These are phyloP conservation scores for Tokudaia tokunoshimensis DNA, from an alignment of 2,797 vertebrate genomes.

Conservation along the genomic window DNA sequence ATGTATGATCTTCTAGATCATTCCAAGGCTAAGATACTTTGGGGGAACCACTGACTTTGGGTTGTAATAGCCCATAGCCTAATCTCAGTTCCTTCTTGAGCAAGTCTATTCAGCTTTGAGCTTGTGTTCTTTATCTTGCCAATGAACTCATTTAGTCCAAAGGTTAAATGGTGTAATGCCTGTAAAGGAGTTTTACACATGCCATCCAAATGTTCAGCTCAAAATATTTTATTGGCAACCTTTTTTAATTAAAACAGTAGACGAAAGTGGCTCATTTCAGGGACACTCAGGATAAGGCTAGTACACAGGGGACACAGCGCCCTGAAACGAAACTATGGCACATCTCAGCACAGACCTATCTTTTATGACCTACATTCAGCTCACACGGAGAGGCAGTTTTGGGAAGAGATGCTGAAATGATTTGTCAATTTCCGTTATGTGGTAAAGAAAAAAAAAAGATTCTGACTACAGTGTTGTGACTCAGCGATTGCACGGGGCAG, in stretches of 20 bases:
- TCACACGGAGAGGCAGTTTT: constrained; percentile 16
- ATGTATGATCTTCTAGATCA: background rate
- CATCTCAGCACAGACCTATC: background rate
- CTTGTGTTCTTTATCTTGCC: background rate
- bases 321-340: constrained; percentile 7
- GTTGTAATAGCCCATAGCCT: background rate
- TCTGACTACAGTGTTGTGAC: constrained; percentile 80
- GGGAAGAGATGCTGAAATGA: constrained; percentile 82
- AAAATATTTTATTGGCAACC: constrained; percentile 41
- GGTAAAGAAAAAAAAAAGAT: constrained; percentile 65
- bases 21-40: background rate
- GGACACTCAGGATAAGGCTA: background rate
- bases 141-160: background rate
- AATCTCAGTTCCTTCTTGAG: background rate
- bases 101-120: constrained; percentile 19
- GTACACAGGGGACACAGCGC: background rate
- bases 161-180: background rate
- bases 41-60: background rate
- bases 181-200: background rate
- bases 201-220: background rate
- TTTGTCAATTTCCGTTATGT: constrained; percentile 85
- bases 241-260: constrained; percentile 17
- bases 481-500: constrained; percentile 84
- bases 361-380: constrained; percentile 88
- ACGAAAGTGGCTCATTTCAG: background rate